phyloP scores from a whole-genome alignment of 2,113 vertebrate genomes.

The Heteronetta atricapilla region DNA sequence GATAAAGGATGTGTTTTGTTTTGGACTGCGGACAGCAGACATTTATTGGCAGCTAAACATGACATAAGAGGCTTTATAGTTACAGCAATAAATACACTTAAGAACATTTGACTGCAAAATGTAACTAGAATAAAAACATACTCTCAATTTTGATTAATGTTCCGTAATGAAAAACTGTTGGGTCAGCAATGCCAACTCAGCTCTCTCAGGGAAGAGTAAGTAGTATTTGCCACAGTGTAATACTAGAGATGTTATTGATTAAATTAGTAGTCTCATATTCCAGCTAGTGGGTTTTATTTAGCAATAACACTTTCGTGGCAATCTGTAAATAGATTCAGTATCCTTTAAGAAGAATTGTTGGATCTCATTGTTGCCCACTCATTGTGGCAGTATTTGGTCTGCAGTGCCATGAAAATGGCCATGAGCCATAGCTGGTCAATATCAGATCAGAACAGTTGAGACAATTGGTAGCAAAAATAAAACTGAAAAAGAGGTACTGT shows the following conservation, averaged over 20 bases:
- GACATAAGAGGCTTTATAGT: not conserved
- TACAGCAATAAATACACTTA: not conserved
- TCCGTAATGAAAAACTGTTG: not conserved
- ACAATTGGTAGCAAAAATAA: not conserved
- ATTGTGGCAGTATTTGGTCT: not conserved
- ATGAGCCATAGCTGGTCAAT: not conserved
- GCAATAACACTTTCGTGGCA: not conserved
- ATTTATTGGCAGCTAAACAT: not conserved
- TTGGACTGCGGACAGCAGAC: not conserved
- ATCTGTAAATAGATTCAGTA: not conserved
- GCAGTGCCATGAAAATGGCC: not conserved
- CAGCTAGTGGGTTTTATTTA: not conserved
- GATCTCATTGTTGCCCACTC: too few relatives aligned
- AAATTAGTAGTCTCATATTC: not conserved
- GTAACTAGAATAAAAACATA: not conserved
- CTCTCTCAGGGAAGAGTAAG: not conserved
- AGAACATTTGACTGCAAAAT: not conserved
- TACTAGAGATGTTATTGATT: not conserved
- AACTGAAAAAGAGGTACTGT: not conserved
- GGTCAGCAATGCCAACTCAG: not conserved
- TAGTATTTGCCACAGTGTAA: not conserved
- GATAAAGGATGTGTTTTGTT: not conserved
- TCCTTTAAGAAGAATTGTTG: not conserved
- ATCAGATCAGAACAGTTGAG: accelerated
- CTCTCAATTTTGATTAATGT: not conserved